Evolutionary conservation across 2,888 invertebrate genomes (phyloP).

Genomic region (Eupithecia tripunctaria): DNA sequence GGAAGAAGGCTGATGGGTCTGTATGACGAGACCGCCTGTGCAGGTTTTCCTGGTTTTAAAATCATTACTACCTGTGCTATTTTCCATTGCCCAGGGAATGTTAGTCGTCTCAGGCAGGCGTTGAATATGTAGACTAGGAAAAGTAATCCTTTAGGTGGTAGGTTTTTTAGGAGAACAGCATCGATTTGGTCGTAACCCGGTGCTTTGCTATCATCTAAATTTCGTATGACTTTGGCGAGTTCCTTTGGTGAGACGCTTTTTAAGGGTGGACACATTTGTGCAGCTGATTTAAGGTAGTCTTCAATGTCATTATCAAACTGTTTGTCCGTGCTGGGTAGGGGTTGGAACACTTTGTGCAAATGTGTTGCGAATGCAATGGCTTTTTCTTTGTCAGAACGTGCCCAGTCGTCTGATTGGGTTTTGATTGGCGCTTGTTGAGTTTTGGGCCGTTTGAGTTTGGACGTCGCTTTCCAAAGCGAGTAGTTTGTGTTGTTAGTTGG

Average conservation of each 20-base stretch:
- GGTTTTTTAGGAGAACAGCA: not conserved
- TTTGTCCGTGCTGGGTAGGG: not conserved
- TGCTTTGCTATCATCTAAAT: not conserved
- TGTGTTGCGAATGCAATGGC: not conserved
- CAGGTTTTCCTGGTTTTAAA: no score
- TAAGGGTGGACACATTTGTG: not conserved
- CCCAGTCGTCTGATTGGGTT: not conserved
- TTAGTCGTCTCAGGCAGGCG: not conserved
- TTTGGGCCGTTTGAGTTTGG: not conserved
- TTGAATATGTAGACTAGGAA: not conserved
- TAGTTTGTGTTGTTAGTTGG: not conserved
- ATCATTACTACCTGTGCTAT: no score
- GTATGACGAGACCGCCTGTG: no score
- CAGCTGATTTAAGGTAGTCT: not conserved
- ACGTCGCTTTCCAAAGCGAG: not conserved
- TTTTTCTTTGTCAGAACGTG: not conserved
- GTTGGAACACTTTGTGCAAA: not conserved
- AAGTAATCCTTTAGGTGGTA: not conserved
- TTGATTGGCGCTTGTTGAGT: not conserved
- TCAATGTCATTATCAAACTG: not conserved
- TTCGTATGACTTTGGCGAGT: not conserved
- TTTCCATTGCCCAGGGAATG: slow-evolving; percentile 1
- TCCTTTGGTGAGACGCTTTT: slow-evolving; percentile 1
- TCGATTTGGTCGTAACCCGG: not conserved
- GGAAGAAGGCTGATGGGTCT: no score